Evolutionary conservation across 2,888 invertebrate genomes (phyloP).

Genomic region (Sceliomorpha sp.): DNA sequence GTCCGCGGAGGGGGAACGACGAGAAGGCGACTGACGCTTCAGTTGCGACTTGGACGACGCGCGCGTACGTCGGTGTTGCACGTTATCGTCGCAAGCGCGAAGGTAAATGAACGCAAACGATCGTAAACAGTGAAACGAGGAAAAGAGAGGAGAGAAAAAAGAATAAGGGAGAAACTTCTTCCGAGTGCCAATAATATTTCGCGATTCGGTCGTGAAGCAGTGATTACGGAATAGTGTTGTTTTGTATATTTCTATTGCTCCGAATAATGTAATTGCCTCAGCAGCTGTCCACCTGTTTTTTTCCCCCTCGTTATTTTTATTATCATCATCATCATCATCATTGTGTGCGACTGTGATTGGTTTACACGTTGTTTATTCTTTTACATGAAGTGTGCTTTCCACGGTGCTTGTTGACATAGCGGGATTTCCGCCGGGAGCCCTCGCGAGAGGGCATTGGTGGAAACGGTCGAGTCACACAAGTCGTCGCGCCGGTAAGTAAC

Average conservation of each 20-base stretch:
- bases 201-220: background rate
- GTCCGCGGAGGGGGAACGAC: conserved; percentile 29
- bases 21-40: conserved; percentile 42
- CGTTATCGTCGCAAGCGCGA: conserved; percentile 3
- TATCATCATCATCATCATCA: background rate
- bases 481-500: too few relatives aligned
- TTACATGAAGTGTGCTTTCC: too few relatives aligned
- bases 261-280: too few relatives aligned
- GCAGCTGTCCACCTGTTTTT: too few relatives aligned
- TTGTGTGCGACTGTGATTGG: conserved; percentile 2
- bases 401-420: background rate
- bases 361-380: background rate
- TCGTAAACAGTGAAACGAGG: conserved; percentile 11
- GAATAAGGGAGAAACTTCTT: conserved; percentile 5
- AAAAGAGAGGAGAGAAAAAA: background rate
- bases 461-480: background rate
- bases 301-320: background rate
- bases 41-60: conserved; percentile 50
- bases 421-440: background rate
- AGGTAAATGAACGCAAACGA: too few relatives aligned
- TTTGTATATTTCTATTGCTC: too few relatives aligned
- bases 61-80: conserved; percentile 23
- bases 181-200: conserved; percentile 8
- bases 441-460: conserved; percentile 1
- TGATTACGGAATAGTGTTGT: too few relatives aligned